Percentiles rank a stretch among this genome's conserved stretches.
Evolutionary conservation across 2,797 vertebrate species (phyloP).

Genomic region (Cuculus canorus): DNA sequence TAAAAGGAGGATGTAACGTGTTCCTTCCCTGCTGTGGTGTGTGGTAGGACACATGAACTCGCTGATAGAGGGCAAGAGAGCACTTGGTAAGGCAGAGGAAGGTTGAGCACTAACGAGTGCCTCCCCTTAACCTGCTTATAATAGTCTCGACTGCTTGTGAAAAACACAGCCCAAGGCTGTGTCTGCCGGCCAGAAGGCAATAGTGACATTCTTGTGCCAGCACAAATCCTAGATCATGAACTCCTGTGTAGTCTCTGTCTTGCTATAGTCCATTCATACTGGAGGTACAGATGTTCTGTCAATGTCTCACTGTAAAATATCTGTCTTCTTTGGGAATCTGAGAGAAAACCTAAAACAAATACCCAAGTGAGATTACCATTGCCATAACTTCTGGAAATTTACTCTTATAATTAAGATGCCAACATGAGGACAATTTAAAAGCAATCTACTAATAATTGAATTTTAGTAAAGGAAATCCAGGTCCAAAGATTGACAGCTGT

Average conservation of each 20-base stretch:
- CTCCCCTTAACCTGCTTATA: neutral
- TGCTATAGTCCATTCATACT: neutral
- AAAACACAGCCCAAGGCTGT: neutral
- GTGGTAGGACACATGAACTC: neutral
- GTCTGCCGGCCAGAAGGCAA: neutral
- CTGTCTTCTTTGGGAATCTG: neutral
- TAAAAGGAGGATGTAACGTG: neutral
- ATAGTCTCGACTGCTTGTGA: neutral
- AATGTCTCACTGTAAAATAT: rapidly evolving
- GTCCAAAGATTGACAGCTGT: neutral
- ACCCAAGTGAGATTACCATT: neutral
- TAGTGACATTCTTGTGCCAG: neutral
- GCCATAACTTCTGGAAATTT: neutral
- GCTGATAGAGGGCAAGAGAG: neutral
- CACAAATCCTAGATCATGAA: neutral
- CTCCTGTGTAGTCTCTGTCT: neutral
- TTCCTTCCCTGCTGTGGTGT: neutral
- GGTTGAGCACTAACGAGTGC: neutral
- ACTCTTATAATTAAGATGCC: neutral
- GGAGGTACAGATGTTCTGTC: neutral
- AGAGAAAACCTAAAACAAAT: neutral
- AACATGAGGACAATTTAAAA: neutral
- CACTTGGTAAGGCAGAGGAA: neutral
- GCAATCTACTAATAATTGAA: neutral
- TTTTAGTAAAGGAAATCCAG: neutral